phyloP scores from a whole-genome alignment of 2,888 invertebrate species.

The Stegophylla sp. region DNA sequence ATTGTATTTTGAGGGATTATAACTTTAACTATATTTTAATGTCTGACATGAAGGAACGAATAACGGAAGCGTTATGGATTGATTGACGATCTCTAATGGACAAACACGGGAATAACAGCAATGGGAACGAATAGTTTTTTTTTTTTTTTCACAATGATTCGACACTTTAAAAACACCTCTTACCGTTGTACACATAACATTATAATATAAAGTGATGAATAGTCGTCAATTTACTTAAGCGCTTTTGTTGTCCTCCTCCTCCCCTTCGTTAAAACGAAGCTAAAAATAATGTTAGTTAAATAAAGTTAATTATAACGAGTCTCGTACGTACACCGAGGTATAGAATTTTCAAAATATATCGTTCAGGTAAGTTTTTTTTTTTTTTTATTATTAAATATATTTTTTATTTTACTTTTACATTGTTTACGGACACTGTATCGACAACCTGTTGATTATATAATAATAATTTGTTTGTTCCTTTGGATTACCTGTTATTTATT shows the following conservation, averaged over 20 bases:
- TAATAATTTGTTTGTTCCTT: conserved; percentile 8
- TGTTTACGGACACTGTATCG: conserved; percentile 12
- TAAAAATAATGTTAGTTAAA: neutral
- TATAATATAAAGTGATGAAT: neutral
- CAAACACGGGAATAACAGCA: neutral
- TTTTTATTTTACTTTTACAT: conserved; percentile 4
- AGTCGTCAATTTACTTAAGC: neutral
- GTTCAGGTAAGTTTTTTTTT: neutral
- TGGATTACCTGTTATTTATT: neutral
- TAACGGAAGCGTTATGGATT: neutral
- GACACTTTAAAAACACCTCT: conserved; percentile 10
- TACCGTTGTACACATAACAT: neutral
- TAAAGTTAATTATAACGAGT: neutral
- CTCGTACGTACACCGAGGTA: neutral
- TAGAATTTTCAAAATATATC: neutral
- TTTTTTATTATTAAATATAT: too few species aligned
- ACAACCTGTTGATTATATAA: neutral
- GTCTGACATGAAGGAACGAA: neutral
- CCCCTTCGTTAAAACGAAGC: neutral
- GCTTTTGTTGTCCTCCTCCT: neutral
- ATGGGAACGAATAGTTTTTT: conserved; percentile 20
- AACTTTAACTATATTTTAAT: too few species aligned
- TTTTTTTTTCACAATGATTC: conserved; percentile 15
- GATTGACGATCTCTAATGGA: neutral
- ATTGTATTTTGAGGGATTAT: too few species aligned